Evolutionary conservation across 2,888 invertebrate species (phyloP), one percentile per base, ranked within the genome.

Genomic region (Griposia aprilina): DNA sequence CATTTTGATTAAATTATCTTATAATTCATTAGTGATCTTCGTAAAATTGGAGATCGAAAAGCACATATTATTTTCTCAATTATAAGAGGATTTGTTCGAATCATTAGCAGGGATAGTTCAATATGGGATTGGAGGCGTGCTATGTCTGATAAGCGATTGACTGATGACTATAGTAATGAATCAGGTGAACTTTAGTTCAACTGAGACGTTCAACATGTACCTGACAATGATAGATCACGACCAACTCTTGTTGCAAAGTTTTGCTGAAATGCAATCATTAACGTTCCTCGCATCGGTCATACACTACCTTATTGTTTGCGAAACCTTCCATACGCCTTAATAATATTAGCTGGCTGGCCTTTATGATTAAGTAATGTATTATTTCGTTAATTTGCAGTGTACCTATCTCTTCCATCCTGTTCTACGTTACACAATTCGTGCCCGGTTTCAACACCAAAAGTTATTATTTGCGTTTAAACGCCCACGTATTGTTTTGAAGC

Each of bases 391-490:
- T 87, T 76, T 59, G 45, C 69, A 68, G 70, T 71, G 71, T 77
- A 68, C 55, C 50, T 87, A 75, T 72, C 70, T 74, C 36, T 66
- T 1, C 50, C 45, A 79, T 74, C 77, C 73, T 79, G 74, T 66
- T 66, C 45, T 59, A 82, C 66, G 66, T 76, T 83, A 74, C 82
- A 78, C 84, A 89, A 84, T 62, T 67, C 73, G 83, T 78, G 80
- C 67, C 73, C 78, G 50, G 67, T 90, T 89, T 86, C 89, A 80
- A 90, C 90, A 91, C 78, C 80, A 79, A 80, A 87, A 84, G 81
- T 86, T 88, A 85, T 86, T 82, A 90, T 88, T 88, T 87, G 77
- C 74, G 68, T 84, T 86, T 84, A 83, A 82, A 87, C 87, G 76
- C 80, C 85, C 87, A 78, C 82, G 85, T 85, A 86, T 86, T 90